These are phyloP conservation scores for Nomada ferruginata DNA, from an alignment of 2,888 invertebrate species.

Conservation along the genomic window DNA sequence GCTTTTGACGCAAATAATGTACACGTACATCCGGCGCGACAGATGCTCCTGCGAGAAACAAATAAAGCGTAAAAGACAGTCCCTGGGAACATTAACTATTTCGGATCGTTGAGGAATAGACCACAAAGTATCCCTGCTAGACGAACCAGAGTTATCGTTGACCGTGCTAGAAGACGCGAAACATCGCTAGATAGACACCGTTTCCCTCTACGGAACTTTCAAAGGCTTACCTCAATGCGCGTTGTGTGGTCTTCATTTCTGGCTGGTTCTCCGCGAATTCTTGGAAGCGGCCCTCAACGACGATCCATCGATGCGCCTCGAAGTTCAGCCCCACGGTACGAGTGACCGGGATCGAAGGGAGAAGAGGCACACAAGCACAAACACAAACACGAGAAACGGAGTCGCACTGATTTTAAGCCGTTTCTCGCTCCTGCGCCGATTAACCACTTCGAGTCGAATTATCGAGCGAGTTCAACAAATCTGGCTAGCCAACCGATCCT, in stretches of 20 bases:
- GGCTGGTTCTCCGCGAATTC: conserved; percentile 40
- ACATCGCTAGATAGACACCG: conserved; percentile 5
- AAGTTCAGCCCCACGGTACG: conserved; percentile 25
- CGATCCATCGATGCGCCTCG: conserved; percentile 63
- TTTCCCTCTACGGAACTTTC: not conserved
- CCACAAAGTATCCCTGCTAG: conserved; percentile 1
- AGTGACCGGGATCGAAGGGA: not conserved
- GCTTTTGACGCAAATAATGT: not conserved
- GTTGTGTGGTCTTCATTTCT: conserved; percentile 74
- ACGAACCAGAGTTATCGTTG: conserved; percentile 49
- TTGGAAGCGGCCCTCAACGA: conserved; percentile 40
- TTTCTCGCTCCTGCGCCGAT: not conserved
- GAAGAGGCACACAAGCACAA: not conserved
- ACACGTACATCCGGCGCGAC: not conserved
- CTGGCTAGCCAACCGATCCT: not conserved
- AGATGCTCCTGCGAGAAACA: not conserved
- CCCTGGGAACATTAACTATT: not conserved
- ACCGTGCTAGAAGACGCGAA: conserved; percentile 15
- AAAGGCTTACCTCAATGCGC: conserved; percentile 68
- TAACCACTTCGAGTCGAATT: conserved; percentile 20
- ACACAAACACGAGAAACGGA: not conserved
- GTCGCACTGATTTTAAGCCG: conserved; percentile 12
- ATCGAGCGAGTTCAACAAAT: not conserved
- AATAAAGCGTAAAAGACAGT: not conserved
- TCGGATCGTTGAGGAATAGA: not conserved